Conservation (phyloP, 2,888 invertebrate species). For the Mesoligia furuncula region DNA sequence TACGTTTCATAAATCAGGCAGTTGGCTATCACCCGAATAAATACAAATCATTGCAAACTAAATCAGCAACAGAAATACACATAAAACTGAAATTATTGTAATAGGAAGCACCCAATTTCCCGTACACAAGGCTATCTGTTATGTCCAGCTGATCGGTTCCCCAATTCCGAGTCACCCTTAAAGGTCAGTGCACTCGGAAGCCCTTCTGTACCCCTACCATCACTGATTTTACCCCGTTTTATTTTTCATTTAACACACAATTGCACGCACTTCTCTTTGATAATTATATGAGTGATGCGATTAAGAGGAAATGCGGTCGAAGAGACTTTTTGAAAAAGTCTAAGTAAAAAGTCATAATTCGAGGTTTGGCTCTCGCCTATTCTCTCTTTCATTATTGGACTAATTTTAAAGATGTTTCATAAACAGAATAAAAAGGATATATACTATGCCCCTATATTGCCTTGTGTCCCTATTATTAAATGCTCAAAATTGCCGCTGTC, state of each 20-base stretch:
- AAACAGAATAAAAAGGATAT: too few species aligned
- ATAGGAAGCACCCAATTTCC: conserved; percentile 66
- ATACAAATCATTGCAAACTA: conserved; percentile 17
- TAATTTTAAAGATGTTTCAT: too few species aligned
- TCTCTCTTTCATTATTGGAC: too few species aligned
- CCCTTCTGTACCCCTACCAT: conserved; percentile 73
- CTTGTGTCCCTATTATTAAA: too few species aligned
- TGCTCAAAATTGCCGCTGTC: too few species aligned
- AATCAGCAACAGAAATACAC: conserved; percentile 28
- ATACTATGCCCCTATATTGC: too few species aligned
- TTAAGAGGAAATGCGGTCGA: conserved; percentile 4
- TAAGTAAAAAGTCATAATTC: too few species aligned
- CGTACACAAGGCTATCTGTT: conserved; percentile 72
- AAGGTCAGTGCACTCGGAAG: conserved; percentile 83
- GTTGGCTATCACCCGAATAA: background rate
- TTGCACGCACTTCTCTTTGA: conserved; percentile 69
- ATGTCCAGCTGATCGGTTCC: conserved; percentile 81
- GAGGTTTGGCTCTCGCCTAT: too few species aligned
- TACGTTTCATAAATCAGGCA: background rate
- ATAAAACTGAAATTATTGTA: conserved; percentile 55
- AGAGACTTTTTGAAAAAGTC: too few species aligned
- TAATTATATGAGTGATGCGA: conserved; percentile 33
- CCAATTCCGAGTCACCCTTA: conserved; percentile 74
- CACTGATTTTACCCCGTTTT: conserved; percentile 75
- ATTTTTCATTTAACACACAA: conserved; percentile 82